Evolutionary conservation across 35 echinoderm and acorn worm species (phyloP).

Genomic region (Ophiothrix spiculata): DNA sequence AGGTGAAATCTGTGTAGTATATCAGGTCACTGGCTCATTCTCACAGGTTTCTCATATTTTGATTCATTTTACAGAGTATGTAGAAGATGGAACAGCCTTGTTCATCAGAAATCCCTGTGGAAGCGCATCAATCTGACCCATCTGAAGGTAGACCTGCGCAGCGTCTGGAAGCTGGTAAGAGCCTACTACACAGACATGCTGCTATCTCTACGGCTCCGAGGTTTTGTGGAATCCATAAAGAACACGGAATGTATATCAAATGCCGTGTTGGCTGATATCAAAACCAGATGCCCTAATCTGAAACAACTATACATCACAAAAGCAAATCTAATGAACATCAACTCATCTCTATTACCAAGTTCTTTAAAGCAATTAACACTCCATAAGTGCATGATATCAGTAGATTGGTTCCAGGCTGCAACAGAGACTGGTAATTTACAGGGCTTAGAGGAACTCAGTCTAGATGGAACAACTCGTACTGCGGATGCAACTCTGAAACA

Average conservation of each 20-base stretch:
- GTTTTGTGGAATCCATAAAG: constrained; percentile 55
- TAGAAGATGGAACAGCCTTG: constrained; percentile 48
- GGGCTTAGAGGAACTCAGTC: constrained; percentile 27
- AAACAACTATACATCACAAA: constrained; percentile 19
- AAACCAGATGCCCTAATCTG: constrained; percentile 47
- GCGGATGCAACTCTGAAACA: constrained; percentile 20
- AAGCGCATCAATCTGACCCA: constrained; percentile 43
- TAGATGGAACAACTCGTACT: constrained; percentile 34
- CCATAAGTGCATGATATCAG: constrained; percentile 21
- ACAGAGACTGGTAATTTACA: constrained; percentile 15
- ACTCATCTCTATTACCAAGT: constrained; percentile 29
- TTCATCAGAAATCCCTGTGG: constrained; percentile 60
- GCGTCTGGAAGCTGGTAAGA: constrained; percentile 58
- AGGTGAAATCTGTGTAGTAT: no score
- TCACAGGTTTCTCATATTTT: no score
- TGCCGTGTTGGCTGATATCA: constrained; percentile 46
- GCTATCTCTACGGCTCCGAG: constrained; percentile 24
- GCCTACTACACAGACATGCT: constrained; percentile 60
- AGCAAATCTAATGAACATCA: constrained; percentile 28
- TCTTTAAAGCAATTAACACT: constrained; percentile 37
- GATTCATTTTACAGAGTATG: constrained; percentile 54
- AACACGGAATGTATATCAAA: constrained; percentile 65
- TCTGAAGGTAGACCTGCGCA: constrained; percentile 32
- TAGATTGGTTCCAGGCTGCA: constrained; percentile 41
- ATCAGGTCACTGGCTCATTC: no score